Base-by-base conservation (phyloP, 2,113 vertebrate genomes). In the Eonycteris spelaea region DNA sequence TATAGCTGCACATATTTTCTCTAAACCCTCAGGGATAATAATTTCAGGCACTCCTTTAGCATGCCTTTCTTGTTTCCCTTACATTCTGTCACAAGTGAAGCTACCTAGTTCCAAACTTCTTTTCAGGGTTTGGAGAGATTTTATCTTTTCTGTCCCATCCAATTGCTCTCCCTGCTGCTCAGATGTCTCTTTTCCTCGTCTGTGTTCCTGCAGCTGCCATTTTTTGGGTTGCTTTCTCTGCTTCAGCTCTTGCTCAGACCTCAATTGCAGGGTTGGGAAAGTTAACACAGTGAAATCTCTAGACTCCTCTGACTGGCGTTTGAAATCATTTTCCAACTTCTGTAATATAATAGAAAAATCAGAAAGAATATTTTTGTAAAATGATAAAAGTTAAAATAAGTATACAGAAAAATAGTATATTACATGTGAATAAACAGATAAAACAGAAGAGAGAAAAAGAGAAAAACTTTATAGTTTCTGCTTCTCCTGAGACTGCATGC, bases 1-100 rank as follows among this genome's bases (percentile, higher is more conserved):
- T 95, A 75, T 77, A 94, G 61, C 55, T 91, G 24, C 70, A 63
- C 21, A 88, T 55, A 45, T 84, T 93, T 90, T 95, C 80, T 92
- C 35, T 67, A 83, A 85, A 83, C 19, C 21, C 75, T 83, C 15
- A 38, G 71, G 65, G 51, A 61, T 91, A 95, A 90, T 96, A 63
- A 84, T 90, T 96, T 84, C 53, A 94, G 87, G 57, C 19, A 88
- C 35, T 96, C 8, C 35, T 78, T 71, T 68, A 71, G 38, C 30
- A 35, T 79, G 43, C 21, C 55, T 96, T 86, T 90, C 59, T 84
- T 80, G 40, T 85, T 94, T 88, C 40, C 12, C 22, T 75, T n/a
- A 43, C 35, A 63, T 87, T 90, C 75, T 85, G 26, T 97, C 40
- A 89, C 55, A 90, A 86, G 19, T 77, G 45, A 75, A 94, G 10